These are phyloP conservation scores for Redunca redunca DNA, from an alignment of 2,113 vertebrate genomes.

Conservation along the genomic window DNA sequence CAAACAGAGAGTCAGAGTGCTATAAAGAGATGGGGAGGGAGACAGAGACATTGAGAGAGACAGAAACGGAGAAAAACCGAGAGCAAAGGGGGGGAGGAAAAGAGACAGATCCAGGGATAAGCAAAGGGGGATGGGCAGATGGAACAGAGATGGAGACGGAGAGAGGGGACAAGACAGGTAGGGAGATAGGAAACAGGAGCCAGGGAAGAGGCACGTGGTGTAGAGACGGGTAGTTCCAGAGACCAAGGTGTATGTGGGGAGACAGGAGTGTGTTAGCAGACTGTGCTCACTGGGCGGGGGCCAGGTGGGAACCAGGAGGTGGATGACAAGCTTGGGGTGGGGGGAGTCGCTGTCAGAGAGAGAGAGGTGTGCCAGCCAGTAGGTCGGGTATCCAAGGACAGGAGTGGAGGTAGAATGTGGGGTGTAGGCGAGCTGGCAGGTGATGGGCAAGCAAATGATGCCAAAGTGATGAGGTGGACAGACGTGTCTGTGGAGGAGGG, in stretches of 20 bases:
- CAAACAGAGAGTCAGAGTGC: neutral
- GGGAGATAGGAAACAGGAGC: too few species aligned
- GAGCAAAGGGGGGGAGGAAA: neutral
- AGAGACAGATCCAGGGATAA: neutral
- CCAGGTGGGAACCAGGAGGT: neutral
- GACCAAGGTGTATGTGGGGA: neutral
- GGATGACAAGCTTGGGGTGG: neutral
- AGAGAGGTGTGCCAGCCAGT: neutral
- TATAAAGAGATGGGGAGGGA: neutral
- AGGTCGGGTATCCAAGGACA: neutral
- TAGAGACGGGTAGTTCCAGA: neutral
- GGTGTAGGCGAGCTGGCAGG: neutral
- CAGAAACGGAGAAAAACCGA: neutral
- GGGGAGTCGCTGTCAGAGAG: neutral
- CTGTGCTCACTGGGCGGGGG: neutral
- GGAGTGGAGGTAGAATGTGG: neutral
- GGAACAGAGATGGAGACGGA: neutral
- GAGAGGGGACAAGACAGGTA: neutral
- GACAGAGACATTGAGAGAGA: neutral
- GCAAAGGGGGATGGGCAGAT: neutral
- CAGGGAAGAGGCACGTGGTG: too few species aligned
- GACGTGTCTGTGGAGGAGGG: neutral
- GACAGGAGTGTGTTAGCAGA: neutral
- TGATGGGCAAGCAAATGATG: neutral
- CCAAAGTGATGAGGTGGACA: neutral